phyloP scores from a whole-genome alignment of 35 echinoderm and acorn worm genomes.

The Patiria miniata region DNA sequence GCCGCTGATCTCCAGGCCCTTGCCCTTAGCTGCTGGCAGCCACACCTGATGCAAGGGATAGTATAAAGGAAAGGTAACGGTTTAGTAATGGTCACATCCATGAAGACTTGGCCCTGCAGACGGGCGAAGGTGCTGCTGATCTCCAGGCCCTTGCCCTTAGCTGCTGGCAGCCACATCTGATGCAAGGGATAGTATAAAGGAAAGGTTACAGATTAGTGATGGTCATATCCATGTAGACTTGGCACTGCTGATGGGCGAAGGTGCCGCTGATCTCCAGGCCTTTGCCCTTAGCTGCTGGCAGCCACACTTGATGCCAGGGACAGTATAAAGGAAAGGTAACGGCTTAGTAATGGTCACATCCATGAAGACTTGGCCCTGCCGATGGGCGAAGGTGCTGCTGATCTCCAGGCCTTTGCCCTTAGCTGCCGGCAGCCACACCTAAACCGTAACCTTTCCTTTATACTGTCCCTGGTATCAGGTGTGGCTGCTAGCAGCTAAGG shows the following conservation, averaged over 20 bases:
- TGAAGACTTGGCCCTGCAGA: conserved; percentile 57
- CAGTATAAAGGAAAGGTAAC: background rate
- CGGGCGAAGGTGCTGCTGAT: conserved; percentile 76
- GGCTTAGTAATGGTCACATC: conserved; percentile 89
- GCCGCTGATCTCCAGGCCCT: conserved; percentile 84
- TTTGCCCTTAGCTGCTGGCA: conserved; percentile 84
- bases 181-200: background rate
- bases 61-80: background rate
- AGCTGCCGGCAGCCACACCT: conserved; percentile 83
- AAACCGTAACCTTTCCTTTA: background rate
- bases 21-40: conserved; percentile 84
- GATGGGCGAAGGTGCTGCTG: conserved; percentile 70
- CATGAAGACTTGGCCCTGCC: conserved; percentile 70
- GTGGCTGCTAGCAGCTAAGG: conserved; percentile 86
- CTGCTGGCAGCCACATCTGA: conserved; percentile 81
- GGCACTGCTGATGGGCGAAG: conserved; percentile 60
- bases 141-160: conserved; percentile 91
- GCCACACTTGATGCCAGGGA: conserved; percentile 69
- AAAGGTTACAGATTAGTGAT: conserved; percentile 77
- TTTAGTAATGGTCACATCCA: conserved; percentile 93
- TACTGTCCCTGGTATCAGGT: conserved; percentile 28
- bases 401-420: conserved; percentile 93
- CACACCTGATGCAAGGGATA: conserved; percentile 61
- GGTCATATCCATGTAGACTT: conserved; percentile 88
- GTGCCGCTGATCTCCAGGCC: conserved; percentile 85